phyloP scores from a whole-genome alignment of 2,113 vertebrate genomes.

The Pithys albifrons region DNA sequence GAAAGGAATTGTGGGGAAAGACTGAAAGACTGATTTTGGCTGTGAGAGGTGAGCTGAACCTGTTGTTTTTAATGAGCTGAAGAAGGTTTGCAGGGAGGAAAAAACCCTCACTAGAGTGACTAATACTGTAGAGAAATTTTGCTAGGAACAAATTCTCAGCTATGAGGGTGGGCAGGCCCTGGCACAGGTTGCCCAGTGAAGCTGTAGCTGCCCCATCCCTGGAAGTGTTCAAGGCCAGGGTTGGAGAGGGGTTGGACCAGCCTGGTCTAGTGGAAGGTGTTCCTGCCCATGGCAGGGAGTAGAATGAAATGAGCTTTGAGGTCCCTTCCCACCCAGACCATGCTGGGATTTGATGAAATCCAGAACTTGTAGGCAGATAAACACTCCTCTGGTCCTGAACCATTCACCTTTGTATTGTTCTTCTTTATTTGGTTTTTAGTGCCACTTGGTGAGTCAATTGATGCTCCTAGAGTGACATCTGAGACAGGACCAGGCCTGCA shows the following conservation, averaged over 20 bases:
- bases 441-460: background rate
- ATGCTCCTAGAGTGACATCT: accelerated
- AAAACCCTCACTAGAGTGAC: background rate
- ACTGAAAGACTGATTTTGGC: background rate
- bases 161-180: background rate
- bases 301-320: background rate
- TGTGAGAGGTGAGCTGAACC: background rate
- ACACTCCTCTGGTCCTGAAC: background rate
- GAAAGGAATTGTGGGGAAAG: background rate
- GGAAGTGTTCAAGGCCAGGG: background rate
- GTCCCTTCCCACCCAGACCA: background rate
- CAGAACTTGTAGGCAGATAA: background rate
- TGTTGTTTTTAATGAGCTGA: background rate
- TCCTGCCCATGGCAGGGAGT: background rate
- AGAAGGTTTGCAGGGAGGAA: background rate
- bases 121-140: background rate
- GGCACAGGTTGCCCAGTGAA: background rate
- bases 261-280: background rate
- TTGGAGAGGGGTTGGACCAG: accelerated
- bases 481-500: accelerated
- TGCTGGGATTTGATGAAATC: background rate
- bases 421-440: background rate
- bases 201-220: background rate
- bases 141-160: background rate
- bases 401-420: background rate